Base-by-base conservation (phyloP, 2,888 invertebrate species). In the Phorcus lineatus region DNA sequence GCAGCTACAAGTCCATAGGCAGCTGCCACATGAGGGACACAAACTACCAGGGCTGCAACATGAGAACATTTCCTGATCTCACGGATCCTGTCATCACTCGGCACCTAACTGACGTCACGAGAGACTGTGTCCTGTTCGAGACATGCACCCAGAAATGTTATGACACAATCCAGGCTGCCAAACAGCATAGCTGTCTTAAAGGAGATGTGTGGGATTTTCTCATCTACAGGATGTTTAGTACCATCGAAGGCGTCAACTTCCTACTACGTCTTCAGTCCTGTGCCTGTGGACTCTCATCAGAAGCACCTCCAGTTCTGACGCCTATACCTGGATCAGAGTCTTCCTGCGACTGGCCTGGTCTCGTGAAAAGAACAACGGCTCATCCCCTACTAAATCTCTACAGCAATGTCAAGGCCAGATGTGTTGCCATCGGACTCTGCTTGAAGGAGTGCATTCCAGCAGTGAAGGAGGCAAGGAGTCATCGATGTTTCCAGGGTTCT, bases 141-240 rank as follows among this genome's bases (percentile, higher is more conserved):
- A 17, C 55, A 2, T 83, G 83, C 74, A 79, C 83, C 9, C 54
- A 40, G 0, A 62, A 82, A 31, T 88, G 88, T 80, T 78, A 77
- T 13, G 66, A 77, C 54, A 75, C 79, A 13, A 80, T 85, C 22
- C 62, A 79, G 16, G 74, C 79, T 36, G 66, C 84, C 6, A 53
- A 80, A 31, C 47, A 81, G 24, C 83, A 86, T 62, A 82, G 82
- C 0, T 88, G 88, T 78, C 77, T 88, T 24, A 66, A 81, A 53
- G 88, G 86, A 1, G 85, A 87, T 70, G 55, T 86, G 24, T 85
- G 86, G 7, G 85, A 85, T 0, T 85, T 79, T 76, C 77, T 86
- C 28, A 36, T 62, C 22, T 11, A 11, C 24, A 22, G 16, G 24
- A 16, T 22, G 24, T 13, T 19, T 28, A 13, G 28, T 13, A 0